phyloP scores from a whole-genome alignment of 2,888 invertebrate genomes.

The Nephrocerus scutellatus region DNA sequence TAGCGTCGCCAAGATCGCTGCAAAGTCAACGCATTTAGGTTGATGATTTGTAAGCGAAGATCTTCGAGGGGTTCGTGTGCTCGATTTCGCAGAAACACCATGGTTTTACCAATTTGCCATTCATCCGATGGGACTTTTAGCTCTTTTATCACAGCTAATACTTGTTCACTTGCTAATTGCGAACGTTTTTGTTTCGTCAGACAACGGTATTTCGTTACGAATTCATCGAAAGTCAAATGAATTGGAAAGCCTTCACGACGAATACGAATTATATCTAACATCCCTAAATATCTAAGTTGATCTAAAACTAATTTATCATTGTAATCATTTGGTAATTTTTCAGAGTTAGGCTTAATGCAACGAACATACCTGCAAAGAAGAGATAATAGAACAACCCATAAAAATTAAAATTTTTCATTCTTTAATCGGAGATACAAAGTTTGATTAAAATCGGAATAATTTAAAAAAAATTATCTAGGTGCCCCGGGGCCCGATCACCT shows the following conservation, averaged over 20 bases:
- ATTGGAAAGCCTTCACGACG: slow-evolving; percentile 85
- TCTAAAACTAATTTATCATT: slow-evolving; percentile 74
- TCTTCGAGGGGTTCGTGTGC: slow-evolving; percentile 83
- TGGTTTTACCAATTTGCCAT: slow-evolving; percentile 84
- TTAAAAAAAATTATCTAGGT: no score
- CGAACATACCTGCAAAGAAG: slow-evolving; percentile 65
- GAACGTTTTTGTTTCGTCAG: slow-evolving; percentile 45
- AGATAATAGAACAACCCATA: not conserved
- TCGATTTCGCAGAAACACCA: slow-evolving; percentile 72
- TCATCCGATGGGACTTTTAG: slow-evolving; percentile 65
- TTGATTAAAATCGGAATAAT: no score
- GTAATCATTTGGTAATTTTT: slow-evolving; percentile 73
- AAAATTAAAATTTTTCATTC: slow-evolving; percentile 1
- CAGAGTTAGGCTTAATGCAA: slow-evolving; percentile 86
- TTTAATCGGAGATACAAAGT: no score
- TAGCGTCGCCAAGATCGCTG: slow-evolving; percentile 71
- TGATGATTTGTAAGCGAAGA: slow-evolving; percentile 61
- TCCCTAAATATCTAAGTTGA: slow-evolving; percentile 83
- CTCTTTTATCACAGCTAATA: slow-evolving; percentile 51
- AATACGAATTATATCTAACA: slow-evolving; percentile 88
- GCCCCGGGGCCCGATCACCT: no score
- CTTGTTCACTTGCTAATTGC: slow-evolving; percentile 32
- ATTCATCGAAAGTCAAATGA: slow-evolving; percentile 71
- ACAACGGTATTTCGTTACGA: slow-evolving; percentile 71
- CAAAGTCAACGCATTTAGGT: slow-evolving; percentile 63